Base-by-base conservation (phyloP, 2,888 invertebrate species). In the Macaria notata region DNA sequence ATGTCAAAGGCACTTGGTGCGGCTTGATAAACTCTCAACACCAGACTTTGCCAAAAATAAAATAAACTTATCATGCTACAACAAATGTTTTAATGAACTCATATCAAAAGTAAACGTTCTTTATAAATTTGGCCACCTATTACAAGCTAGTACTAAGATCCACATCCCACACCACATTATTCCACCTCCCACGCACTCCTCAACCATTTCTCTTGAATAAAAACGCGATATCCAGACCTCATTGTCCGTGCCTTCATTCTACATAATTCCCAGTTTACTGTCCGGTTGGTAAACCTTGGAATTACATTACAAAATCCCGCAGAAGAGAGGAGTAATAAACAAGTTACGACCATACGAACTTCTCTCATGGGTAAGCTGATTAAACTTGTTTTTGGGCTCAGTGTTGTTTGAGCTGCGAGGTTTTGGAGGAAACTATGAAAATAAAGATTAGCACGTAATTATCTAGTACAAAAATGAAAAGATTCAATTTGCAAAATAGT, bases 261-360 rank as follows among this genome's bases (percentile, higher is more conserved):
- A 54, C 59, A 59, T 55, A 59, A 59, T 59, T 55, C 49, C 49
- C 53, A 53, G 56, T 60, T 60, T 60, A 60, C 60, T 56, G 56
- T 56, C 60, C 56, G 55, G 55, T 9, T 31, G 50, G 50, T 50
- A 46, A 55, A 55, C 48, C 55, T 49, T 36, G 60, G 60, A 60
- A 56, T 60, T 60, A 60, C 60, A 56, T 59, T 53, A 56, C 56
- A 56, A 60, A 60, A 60, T 56, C 60, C 60, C 56, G 41, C 52
- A 60, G 52, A 56, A 60, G 56, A 55, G 50, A 33, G 49, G 46
- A 45, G 46, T 58, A 58, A 58, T 58, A 58, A 58, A 58, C 58
- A 54, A 58, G 58, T 58, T 58, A 58, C 58, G 58, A 54, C 43
- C 54, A 49, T 50, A 44, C 57, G 42, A 41, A 49, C 44, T 46